Evolutionary conservation across 2,113 vertebrate genomes (phyloP).

Genomic region (Rhabdornis inornatus): DNA sequence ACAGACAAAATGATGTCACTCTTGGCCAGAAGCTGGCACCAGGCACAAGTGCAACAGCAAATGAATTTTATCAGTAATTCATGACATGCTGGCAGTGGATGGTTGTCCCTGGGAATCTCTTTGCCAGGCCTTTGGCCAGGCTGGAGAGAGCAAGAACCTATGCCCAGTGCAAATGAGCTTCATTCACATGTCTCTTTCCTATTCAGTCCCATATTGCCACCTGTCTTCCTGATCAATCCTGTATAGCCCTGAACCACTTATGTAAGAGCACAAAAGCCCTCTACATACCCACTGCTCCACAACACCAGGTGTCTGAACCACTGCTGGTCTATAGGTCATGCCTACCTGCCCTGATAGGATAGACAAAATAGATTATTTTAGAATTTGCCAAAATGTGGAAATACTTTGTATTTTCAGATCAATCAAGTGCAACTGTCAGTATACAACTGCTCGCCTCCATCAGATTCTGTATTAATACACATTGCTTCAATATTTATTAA

Average conservation of each 20-base stretch:
- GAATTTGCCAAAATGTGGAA: neutral
- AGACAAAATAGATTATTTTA: neutral
- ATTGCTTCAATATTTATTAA: neutral
- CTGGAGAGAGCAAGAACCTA: neutral
- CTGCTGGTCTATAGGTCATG: neutral
- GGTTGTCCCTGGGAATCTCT: neutral
- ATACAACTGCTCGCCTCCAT: neutral
- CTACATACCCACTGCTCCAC: neutral
- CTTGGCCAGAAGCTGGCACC: neutral
- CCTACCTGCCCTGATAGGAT: neutral
- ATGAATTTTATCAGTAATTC: slow-evolving; percentile 10
- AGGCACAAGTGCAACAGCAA: neutral
- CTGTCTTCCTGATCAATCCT: neutral
- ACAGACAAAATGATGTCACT: slow-evolving; percentile 36
- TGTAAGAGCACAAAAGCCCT: neutral
- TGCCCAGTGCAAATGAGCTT: neutral
- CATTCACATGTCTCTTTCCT: neutral
- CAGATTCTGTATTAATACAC: neutral
- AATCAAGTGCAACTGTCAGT: neutral
- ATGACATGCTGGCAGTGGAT: neutral
- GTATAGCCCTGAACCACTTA: neutral
- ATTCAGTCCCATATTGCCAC: neutral
- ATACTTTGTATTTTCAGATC: neutral
- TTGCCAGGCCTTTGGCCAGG: neutral
- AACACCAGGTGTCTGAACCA: neutral